These are phyloP conservation scores for Neodiprion fabricii DNA, from an alignment of 1,140 invertebrate genomes.

Conservation along the genomic window DNA sequence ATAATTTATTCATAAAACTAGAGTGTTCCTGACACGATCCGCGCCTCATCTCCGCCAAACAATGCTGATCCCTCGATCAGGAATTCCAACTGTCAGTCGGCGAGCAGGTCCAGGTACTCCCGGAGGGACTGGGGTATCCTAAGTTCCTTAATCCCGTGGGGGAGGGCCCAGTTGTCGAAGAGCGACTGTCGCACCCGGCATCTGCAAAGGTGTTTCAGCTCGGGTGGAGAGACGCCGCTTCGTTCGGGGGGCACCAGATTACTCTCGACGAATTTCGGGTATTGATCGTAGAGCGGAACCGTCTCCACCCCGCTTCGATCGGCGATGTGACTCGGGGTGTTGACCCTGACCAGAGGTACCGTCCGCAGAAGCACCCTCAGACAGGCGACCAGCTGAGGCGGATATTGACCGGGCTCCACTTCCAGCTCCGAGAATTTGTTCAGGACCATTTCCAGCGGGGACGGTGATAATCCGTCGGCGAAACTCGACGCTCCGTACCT, in stretches of 20 bases:
- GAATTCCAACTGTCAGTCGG: constrained; percentile 59
- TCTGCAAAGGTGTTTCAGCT: constrained; percentile 62
- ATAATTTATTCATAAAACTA: neutral
- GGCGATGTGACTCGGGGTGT: constrained; percentile 48
- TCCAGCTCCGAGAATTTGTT: constrained; percentile 70
- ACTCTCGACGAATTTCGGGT: constrained; percentile 67
- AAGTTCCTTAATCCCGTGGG: constrained; percentile 72
- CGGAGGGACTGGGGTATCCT: constrained; percentile 69
- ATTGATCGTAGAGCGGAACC: constrained; percentile 67
- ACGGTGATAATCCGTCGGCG: constrained; percentile 57
- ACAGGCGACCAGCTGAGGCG: constrained; percentile 71
- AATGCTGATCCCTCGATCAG: neutral
- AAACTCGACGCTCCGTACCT: constrained; percentile 70
- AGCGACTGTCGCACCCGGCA: constrained; percentile 71
- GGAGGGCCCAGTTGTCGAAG: constrained; percentile 72
- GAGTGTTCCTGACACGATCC: neutral
- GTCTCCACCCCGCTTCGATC: constrained; percentile 52
- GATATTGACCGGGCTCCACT: constrained; percentile 56
- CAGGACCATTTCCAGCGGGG: constrained; percentile 65
- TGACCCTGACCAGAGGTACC: constrained; percentile 58
- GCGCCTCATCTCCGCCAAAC: neutral
- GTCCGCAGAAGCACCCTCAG: constrained; percentile 71
- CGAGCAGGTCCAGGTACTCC: constrained; percentile 75
- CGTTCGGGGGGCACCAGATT: constrained; percentile 68
- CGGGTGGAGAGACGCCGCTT: constrained; percentile 67